Base-by-base conservation (phyloP, 2,888 invertebrate genomes). In the Hydropsyche betteni region DNA sequence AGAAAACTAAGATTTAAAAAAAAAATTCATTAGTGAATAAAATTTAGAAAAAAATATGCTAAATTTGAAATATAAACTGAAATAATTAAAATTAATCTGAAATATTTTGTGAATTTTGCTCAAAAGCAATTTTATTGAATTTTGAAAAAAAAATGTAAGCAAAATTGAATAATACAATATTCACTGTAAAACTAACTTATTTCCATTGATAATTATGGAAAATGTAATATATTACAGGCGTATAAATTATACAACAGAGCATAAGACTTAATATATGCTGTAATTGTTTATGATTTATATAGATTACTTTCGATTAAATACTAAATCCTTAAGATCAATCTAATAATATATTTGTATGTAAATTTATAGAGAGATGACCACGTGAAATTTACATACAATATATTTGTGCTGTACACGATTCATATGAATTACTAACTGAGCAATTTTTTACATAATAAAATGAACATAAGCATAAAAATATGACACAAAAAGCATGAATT, bases 351-450 rank as follows among this genome's bases (percentile, higher is more conserved):
- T 44, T 6, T 8, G 44, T 44, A 44, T 44, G 44, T 44, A 44
- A 44, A 44, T 44, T 44, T 55, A 6, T 12, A 55, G 12, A 12
- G n/a, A 12, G 55, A 55, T 55, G 16, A 55, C 8, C 55, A n/a
- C 55, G 6, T 55, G 16, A 58, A 58, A 16, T 58, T 58, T 16
- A 58, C 24, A 58, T 58, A 58, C 58, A 58, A 58, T 58, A 58
- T 24, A 58, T 58, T 58, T 58, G 58, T 58, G 58, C 58, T 58
- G 58, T 58, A 58, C 58, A 58, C 24, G 58, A 16, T 58, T 58
- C 24, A 16, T 53, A 53, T n/a, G 53, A 53, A 53, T 53, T 14
- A 53, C 53, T 53, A 58, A 24, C 58, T 58, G 58, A 58, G 58
- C 58, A 58, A 58, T 16, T 58, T 8, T 24, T 58, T 58, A 16